These are phyloP conservation scores for Acanthosepion esculentum DNA, from an alignment of 2,888 invertebrate species.

Conservation along the genomic window DNA sequence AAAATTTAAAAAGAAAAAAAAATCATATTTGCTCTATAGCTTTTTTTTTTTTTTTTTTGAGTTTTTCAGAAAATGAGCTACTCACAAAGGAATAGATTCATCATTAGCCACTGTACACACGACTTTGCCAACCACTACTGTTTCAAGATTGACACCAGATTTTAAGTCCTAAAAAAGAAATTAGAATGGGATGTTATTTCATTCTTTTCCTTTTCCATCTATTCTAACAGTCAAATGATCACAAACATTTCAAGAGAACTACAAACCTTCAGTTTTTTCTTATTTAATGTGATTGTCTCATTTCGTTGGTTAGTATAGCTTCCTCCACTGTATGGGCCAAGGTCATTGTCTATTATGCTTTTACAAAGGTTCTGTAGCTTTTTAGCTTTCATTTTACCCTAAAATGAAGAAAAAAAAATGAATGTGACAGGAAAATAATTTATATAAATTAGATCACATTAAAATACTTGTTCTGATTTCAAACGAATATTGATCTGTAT, in stretches of 20 bases:
- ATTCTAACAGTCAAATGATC: too few species aligned
- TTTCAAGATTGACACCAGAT: slow-evolving; percentile 81
- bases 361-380: slow-evolving; percentile 82
- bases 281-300: slow-evolving; percentile 77
- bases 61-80: slow-evolving; percentile 50
- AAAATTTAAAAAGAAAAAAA: background rate
- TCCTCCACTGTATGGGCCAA: slow-evolving; percentile 82
- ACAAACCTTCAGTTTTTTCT: slow-evolving; percentile 75
- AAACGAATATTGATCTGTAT: too few species aligned
- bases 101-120: slow-evolving; percentile 86
- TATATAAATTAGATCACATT: too few species aligned
- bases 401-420: slow-evolving; percentile 49
- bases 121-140: slow-evolving; percentile 85
- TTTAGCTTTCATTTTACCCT: slow-evolving; percentile 84
- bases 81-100: slow-evolving; percentile 80
- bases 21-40: too few species aligned
- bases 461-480: too few species aligned
- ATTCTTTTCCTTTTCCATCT: too few species aligned
- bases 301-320: slow-evolving; percentile 77
- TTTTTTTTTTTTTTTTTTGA: background rate
- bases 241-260: background rate
- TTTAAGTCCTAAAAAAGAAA: slow-evolving; percentile 76
- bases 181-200: too few species aligned
- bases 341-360: slow-evolving; percentile 78
- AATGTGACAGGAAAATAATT: too few species aligned